Evolutionary conservation across 2,113 vertebrate species (phyloP).

Genomic region (Entelurus aequoreus): DNA sequence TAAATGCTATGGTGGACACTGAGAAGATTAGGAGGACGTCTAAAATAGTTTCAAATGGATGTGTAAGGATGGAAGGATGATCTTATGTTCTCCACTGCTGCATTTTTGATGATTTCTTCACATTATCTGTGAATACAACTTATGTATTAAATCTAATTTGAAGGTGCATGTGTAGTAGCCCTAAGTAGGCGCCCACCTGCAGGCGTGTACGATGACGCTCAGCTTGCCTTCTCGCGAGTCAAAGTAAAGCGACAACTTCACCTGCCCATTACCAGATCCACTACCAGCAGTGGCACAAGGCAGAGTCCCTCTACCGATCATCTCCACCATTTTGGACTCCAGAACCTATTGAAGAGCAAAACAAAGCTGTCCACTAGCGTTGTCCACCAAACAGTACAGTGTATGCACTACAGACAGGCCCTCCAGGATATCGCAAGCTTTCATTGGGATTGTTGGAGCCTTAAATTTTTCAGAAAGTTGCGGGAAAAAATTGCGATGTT

Average conservation of each 20-base stretch:
- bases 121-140: too few relatives aligned
- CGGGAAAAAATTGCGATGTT: too few relatives aligned
- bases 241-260: constrained; percentile 79
- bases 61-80: too few relatives aligned
- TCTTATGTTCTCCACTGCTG: too few relatives aligned
- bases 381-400: background rate
- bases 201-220: constrained; percentile 72
- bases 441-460: too few relatives aligned
- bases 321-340: constrained; percentile 65
- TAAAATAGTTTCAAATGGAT: too few relatives aligned
- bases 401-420: background rate
- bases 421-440: background rate
- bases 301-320: constrained; percentile 55
- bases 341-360: constrained; percentile 50
- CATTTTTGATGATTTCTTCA: too few relatives aligned
- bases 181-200: constrained; percentile 70
- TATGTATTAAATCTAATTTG: background rate
- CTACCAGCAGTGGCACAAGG: constrained; percentile 43
- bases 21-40: too few relatives aligned
- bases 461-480: too few relatives aligned
- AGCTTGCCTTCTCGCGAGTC: constrained; percentile 73
- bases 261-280: constrained; percentile 60
- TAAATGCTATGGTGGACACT: too few relatives aligned
- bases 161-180: background rate
- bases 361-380: background rate